These are phyloP conservation scores for Gambelia wislizenii DNA, from an alignment of 2,797 vertebrate species.

Conservation along the genomic window DNA sequence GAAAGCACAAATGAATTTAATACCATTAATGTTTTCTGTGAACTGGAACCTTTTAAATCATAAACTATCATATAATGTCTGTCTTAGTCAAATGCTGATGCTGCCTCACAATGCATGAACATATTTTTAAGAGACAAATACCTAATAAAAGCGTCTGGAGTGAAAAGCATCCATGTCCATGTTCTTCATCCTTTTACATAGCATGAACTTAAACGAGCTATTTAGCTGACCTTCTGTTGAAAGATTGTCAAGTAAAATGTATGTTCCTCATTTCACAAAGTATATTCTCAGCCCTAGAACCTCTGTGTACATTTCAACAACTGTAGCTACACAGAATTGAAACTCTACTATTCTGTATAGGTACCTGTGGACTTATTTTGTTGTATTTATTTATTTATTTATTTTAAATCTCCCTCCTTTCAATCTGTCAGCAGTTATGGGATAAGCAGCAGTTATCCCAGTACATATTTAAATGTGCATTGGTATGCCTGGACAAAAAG, in stretches of 20 bases:
- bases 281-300: neutral
- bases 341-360: neutral
- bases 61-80: slow-evolving; percentile 64
- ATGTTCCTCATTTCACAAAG: slow-evolving; percentile 27
- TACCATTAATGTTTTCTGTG: slow-evolving; percentile 67
- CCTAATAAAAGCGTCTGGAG: neutral
- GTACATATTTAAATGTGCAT: too few species aligned
- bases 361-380: neutral
- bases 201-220: slow-evolving; percentile 29
- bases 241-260: slow-evolving; percentile 43
- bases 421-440: too few species aligned
- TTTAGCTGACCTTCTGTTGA: slow-evolving; percentile 62
- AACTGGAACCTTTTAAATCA: slow-evolving; percentile 76
- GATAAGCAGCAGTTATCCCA: too few species aligned
- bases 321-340: neutral
- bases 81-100: slow-evolving; percentile 68
- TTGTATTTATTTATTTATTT: neutral
- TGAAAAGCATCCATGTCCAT: neutral
- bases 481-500: too few species aligned
- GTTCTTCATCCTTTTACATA: slow-evolving; percentile 22
- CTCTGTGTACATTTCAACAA: neutral
- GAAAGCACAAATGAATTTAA: slow-evolving; percentile 76
- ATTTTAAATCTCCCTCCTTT: neutral
- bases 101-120: slow-evolving; percentile 58
- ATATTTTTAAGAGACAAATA: slow-evolving; percentile 51